These are phyloP conservation scores for Madoqua kirkii DNA, from an alignment of 2,113 vertebrate genomes.

Conservation along the genomic window DNA sequence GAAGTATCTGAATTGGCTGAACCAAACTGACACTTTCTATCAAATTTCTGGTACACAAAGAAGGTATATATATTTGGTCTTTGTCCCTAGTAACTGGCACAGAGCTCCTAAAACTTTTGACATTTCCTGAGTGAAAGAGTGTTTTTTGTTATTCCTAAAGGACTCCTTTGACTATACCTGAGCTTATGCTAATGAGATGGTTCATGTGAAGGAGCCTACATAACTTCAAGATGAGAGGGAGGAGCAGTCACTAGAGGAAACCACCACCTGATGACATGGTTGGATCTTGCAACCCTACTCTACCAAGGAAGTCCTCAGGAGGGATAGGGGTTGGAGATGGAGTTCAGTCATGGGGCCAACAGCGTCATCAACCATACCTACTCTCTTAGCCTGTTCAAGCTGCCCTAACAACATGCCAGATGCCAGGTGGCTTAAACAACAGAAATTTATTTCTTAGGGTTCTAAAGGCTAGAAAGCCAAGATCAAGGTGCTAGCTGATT, in stretches of 20 bases:
- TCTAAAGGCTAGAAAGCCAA: neutral
- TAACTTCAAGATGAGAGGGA: neutral
- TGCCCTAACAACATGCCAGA: neutral
- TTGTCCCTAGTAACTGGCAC: neutral
- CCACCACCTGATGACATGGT: neutral
- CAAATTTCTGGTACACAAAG: neutral
- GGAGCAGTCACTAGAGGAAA: neutral
- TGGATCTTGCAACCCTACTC: neutral
- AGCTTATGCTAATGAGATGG: neutral
- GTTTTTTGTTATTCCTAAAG: neutral
- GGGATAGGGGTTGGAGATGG: neutral
- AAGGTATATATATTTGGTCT: neutral
- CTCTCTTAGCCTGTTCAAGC: neutral
- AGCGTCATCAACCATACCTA: neutral
- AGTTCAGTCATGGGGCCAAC: neutral
- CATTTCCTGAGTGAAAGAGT: neutral
- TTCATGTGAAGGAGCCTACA: neutral
- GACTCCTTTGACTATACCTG: neutral
- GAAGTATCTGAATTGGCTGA: neutral
- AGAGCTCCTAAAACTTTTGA: neutral
- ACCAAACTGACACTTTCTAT: neutral
- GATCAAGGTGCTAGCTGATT: neutral
- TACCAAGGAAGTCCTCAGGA: neutral
- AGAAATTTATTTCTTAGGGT: neutral
- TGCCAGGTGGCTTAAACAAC: neutral